Evolutionary conservation across 2,113 vertebrate species (phyloP), one percentile per base, ranked within the genome.

Genomic region (Clarias gariepinus): DNA sequence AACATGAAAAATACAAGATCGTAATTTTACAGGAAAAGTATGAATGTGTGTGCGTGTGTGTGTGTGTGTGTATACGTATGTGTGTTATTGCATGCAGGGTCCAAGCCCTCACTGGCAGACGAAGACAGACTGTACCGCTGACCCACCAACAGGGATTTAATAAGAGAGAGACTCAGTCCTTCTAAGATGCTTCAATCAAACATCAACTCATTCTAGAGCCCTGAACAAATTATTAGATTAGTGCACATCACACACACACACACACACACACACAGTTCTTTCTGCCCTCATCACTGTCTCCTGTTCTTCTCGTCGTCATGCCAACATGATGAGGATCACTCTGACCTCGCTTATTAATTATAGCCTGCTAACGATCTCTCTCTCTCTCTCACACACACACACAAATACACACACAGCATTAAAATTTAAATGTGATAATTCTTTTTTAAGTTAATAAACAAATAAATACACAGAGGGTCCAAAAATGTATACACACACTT

Each of bases 1-100:
- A 93, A 92, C 90, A 87, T 93, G 92, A 92, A 91, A 94, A 93
- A 93, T 89, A 90, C 88, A 83, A 83, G 91, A 91, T 90, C 91
- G 91, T 91, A n/a, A 89, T 87, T 86, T 81, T 47, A 88, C 80
- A 88, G 69, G 68, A 87, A 61, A 88, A 92, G 7, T 23, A 63
- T 63, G 64, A 68, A 30, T 66, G 90, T 81, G 71, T 21, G 88
- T 85, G 69, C 89, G 57, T 47, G 41, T 47, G 77, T 88, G 21
- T 57, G 55, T 15, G 55, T 58, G 19, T 61, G 16, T 41, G n/a
- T n/a, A n/a, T n/a, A n/a, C n/a, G 41, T 41, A 6, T 41, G 41
- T 71, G 21, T 47, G 23, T 41, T 11, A 47, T 41, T 73, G 33
- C 15, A 69, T 33, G 28, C 63, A 69, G n/a, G 18, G 4, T 69